Conservation (phyloP, 2,797 vertebrate species). For the Enteromius thamalakanensis region DNA sequence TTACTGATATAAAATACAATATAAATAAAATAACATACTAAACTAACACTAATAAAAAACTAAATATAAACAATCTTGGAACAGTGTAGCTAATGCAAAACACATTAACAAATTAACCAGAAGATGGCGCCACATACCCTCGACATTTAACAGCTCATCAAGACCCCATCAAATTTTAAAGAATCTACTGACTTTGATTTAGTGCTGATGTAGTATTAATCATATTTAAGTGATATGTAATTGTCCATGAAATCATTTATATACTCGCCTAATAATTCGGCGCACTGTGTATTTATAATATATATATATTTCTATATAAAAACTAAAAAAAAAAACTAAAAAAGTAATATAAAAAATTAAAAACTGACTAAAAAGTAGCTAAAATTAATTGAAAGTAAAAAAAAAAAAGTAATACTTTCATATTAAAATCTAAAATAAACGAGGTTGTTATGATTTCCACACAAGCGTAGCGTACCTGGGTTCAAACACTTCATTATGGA, state of each 20-base stretch:
- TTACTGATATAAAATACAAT: neutral
- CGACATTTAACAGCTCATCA: neutral
- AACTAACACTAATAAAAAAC: neutral
- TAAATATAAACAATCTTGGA: neutral
- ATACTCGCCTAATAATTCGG: no score
- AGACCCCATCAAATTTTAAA: neutral
- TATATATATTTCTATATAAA: neutral
- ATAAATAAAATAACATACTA: neutral
- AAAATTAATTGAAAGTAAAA: neutral
- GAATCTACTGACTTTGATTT: no score
- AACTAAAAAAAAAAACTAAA: neutral
- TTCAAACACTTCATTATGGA: slow-evolving; percentile 95
- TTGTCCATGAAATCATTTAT: no score
- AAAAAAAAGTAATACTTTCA: no score
- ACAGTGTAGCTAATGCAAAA: neutral
- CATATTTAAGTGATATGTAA: no score
- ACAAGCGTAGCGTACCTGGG: slow-evolving; percentile 77
- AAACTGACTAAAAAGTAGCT: neutral
- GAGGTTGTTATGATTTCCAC: neutral
- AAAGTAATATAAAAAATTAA: neutral
- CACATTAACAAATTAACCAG: neutral
- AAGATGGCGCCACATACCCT: neutral
- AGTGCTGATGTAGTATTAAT: no score
- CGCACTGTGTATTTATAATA: no score
- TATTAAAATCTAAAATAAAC: neutral